phyloP scores from a whole-genome alignment of 2,113 vertebrate genomes.

The Mobula birostris region DNA sequence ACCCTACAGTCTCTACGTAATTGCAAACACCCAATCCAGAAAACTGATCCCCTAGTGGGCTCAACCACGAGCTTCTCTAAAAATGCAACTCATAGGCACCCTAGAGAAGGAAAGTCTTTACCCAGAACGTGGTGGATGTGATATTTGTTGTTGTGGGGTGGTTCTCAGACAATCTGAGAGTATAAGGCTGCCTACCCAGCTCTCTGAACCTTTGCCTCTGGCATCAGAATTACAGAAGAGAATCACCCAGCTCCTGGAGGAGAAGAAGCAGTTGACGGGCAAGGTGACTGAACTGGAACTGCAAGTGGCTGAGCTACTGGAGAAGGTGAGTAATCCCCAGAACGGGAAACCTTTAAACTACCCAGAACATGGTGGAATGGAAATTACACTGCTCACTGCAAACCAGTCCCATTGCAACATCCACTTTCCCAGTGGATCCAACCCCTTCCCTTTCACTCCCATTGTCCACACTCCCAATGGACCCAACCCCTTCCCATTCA shows the following conservation, averaged over 20 bases:
- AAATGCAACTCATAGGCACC: too few species aligned
- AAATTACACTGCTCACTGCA: neutral
- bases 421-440: neutral
- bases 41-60: too few species aligned
- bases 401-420: neutral
- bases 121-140: too few species aligned
- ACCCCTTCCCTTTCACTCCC: neutral
- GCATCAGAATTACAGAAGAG: slow-evolving; percentile 58
- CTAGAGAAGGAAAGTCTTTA: too few species aligned
- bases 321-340: slow-evolving; percentile 51
- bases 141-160: neutral
- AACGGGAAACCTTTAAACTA: neutral
- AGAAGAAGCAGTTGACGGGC: slow-evolving; percentile 55
- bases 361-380: neutral
- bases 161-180: neutral
- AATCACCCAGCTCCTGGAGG: slow-evolving; percentile 55
- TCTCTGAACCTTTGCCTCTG: neutral
- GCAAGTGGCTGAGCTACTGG: slow-evolving; percentile 49
- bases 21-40: neutral
- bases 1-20: neutral
- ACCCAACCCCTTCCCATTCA: neutral
- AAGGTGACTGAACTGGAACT: slow-evolving; percentile 56
- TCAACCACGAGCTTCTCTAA: too few species aligned
- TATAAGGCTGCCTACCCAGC: neutral
- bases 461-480: neutral